A percentile compares a stretch with the other conserved stretches of the same genome.
These are phyloP conservation scores for Charanyca ferruginea DNA, from an alignment of 2,888 invertebrate genomes.

Conservation along the genomic window DNA sequence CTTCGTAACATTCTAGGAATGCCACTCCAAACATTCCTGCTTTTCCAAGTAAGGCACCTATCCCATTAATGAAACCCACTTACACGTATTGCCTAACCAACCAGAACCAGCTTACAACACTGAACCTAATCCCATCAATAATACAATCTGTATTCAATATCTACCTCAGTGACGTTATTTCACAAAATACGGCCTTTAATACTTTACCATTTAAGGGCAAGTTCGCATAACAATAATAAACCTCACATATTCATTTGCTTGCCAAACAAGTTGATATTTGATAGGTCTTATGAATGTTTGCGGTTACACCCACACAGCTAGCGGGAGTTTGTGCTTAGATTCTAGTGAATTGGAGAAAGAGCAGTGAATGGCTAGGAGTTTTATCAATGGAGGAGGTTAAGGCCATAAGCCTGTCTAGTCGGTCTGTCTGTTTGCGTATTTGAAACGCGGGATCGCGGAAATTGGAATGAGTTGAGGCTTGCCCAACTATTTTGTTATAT, in stretches of 20 bases:
- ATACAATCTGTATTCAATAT: conserved; percentile 49
- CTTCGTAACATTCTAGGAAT: not conserved
- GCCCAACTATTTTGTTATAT: too few relatives aligned
- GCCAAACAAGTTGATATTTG: conserved; percentile 33
- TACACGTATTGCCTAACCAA: conserved; percentile 34
- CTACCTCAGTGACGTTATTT: conserved; percentile 34
- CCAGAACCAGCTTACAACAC: conserved; percentile 34
- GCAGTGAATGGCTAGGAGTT: not conserved
- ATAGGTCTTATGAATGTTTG: conserved; percentile 24
- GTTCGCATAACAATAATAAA: conserved; percentile 54
- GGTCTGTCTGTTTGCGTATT: not conserved
- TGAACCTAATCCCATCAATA: conserved; percentile 49
- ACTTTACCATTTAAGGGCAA: conserved; percentile 50
- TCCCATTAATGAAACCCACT: conserved; percentile 9
- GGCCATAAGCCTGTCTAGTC: not conserved
- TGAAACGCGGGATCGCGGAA: not conserved
- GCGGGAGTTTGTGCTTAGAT: conserved; percentile 19
- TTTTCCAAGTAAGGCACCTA: conserved; percentile 20
- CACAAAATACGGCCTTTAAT: conserved; percentile 48
- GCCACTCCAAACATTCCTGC: not conserved
- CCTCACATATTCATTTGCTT: conserved; percentile 52
- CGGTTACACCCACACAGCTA: conserved; percentile 32
- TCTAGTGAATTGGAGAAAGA: conserved; percentile 15
- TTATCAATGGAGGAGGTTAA: not conserved
- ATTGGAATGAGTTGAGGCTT: not conserved